Evolutionary conservation across 1,140 invertebrate genomes (phyloP).

Genomic region (Cepaea nemoralis): DNA sequence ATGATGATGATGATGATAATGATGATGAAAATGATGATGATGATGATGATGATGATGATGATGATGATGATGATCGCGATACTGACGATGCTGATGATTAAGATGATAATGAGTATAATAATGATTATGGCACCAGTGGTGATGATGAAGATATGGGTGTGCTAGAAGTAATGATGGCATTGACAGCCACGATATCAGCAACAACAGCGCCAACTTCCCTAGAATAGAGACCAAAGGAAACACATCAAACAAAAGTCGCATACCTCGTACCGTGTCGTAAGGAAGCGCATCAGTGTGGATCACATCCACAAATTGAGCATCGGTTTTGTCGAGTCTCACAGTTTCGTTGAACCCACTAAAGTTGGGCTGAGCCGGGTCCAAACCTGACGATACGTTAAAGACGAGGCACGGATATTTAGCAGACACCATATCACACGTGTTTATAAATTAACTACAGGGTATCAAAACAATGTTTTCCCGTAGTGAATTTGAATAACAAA

Average conservation of each 20-base stretch:
- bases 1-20: neutral
- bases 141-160: too few relatives aligned
- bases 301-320: constrained; percentile 93
- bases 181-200: neutral
- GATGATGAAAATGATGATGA: neutral
- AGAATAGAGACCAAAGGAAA: neutral
- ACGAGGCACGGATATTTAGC: too few relatives aligned
- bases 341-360: constrained; percentile 74
- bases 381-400: too few relatives aligned
- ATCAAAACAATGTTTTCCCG: too few relatives aligned
- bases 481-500: too few relatives aligned
- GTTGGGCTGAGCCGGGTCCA: constrained; percentile 81
- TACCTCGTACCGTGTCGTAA: constrained; percentile 66
- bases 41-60: neutral
- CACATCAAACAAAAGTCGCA: neutral
- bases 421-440: too few relatives aligned
- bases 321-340: constrained; percentile 72
- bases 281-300: constrained; percentile 92
- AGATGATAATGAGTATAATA: too few relatives aligned
- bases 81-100: too few relatives aligned
- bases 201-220: neutral
- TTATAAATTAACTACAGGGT: neutral
- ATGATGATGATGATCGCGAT: neutral
- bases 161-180: too few relatives aligned
- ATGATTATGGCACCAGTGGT: too few relatives aligned